These are phyloP conservation scores for Acanthornis magna DNA, from an alignment of 2,797 vertebrate genomes.

Conservation along the genomic window DNA sequence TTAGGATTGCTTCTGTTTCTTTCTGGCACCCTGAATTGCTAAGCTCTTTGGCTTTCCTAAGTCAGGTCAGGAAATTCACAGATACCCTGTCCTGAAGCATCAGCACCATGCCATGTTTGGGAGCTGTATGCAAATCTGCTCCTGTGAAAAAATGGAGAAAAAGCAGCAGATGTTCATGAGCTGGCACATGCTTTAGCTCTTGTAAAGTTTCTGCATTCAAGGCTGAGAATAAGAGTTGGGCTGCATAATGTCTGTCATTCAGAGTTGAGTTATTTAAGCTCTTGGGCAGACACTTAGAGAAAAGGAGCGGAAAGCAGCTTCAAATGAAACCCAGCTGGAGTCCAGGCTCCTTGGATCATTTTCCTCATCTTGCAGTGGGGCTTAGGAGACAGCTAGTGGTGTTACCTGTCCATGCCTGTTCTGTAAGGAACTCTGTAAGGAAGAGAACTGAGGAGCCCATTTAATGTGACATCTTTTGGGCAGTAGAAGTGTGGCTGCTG, in stretches of 20 bases:
- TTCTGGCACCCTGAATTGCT: not conserved
- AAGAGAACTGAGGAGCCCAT: not conserved
- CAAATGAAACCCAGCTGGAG: not conserved
- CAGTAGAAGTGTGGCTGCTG: not conserved
- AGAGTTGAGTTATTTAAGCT: not conserved
- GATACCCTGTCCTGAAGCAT: not conserved
- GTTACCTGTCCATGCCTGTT: not conserved
- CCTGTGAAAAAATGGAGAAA: not conserved
- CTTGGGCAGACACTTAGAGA: not conserved
- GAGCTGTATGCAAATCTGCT: not conserved
- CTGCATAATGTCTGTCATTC: not conserved
- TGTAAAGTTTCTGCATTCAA: not conserved
- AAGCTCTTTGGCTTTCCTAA: not conserved
- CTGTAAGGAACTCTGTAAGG: not conserved
- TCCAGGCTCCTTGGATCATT: rapidly evolving
- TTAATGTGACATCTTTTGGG: not conserved
- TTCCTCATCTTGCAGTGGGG: not conserved
- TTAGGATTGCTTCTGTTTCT: not conserved
- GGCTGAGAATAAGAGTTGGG: not conserved
- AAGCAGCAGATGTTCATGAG: not conserved
- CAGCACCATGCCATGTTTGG: not conserved
- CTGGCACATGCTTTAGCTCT: not conserved
- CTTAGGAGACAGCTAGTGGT: not conserved
- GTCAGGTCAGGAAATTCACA: not conserved
- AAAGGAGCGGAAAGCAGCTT: not conserved